A percentile compares a stretch with the other conserved stretches of the same genome.
Conservation (phyloP, 2,797 vertebrate species). For the Hippopotamyrus pictus region DNA sequence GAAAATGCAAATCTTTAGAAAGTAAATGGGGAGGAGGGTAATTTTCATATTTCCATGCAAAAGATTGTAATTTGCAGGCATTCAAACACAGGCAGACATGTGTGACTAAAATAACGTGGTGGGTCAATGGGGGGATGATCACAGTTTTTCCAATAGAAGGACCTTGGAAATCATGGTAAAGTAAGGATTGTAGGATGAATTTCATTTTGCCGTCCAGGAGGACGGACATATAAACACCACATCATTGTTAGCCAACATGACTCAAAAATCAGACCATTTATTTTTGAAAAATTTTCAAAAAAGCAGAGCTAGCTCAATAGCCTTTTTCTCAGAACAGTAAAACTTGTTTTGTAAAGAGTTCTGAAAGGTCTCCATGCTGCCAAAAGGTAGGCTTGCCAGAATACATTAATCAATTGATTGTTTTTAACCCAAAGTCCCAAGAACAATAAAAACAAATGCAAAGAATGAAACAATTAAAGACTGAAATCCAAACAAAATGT, state of each 20-base stretch:
- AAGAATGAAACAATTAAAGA: neutral
- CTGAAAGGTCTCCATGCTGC: slow-evolving; percentile 13
- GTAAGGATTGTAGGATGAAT: neutral
- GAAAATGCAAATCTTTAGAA: slow-evolving; percentile 10
- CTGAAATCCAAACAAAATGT: neutral
- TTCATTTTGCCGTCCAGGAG: neutral
- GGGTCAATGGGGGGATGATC: slow-evolving; percentile 26
- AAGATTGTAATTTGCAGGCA: slow-evolving; percentile 35
- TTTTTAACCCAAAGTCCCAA: neutral
- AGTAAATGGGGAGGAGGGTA: neutral
- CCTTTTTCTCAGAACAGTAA: slow-evolving; percentile 5
- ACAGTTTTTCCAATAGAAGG: slow-evolving; percentile 17
- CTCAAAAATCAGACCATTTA: neutral
- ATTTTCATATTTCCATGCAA: slow-evolving; percentile 38
- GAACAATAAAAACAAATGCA: neutral
- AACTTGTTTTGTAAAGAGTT: slow-evolving; percentile 4
- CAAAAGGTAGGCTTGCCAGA: slow-evolving; percentile 17
- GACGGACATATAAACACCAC: neutral
- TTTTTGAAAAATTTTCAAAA: neutral
- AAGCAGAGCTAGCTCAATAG: neutral
- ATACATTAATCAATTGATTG: neutral
- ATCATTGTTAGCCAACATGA: slow-evolving; percentile 22
- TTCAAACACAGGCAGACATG: slow-evolving; percentile 40
- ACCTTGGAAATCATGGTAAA: neutral
- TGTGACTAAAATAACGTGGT: slow-evolving; percentile 36